Evolutionary conservation across 2,888 invertebrate species (phyloP).

Genomic region (Lepas anatifera): DNA sequence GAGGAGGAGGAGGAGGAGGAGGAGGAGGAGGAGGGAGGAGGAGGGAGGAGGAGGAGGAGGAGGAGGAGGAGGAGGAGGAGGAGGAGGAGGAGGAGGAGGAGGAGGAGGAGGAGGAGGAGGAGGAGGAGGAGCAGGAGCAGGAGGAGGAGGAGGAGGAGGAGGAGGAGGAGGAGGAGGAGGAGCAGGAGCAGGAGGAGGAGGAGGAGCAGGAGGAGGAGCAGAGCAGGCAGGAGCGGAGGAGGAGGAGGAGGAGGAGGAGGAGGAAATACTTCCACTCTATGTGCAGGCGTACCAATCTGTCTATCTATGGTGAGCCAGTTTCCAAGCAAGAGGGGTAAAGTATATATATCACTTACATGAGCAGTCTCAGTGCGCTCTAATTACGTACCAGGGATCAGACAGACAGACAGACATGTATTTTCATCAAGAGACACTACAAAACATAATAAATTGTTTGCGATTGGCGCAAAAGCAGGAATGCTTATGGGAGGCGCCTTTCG

Average conservation of each 20-base stretch:
- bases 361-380: too few species aligned
- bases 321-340: too few species aligned
- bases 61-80: background rate
- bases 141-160: conserved; percentile 8
- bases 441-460: too few species aligned
- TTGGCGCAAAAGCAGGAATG: too few species aligned
- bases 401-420: too few species aligned
- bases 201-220: background rate
- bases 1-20: background rate
- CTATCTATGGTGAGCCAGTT: too few species aligned
- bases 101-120: background rate
- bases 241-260: background rate
- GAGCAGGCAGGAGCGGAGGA: background rate
- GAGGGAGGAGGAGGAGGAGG: background rate
- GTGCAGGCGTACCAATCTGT: too few species aligned
- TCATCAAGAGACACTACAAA: too few species aligned
- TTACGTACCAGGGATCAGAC: too few species aligned
- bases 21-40: background rate
- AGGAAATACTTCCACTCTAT: too few species aligned
- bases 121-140: background rate
- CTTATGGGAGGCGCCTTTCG: too few species aligned
- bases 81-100: background rate
- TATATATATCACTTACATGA: too few species aligned
- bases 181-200: background rate
- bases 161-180: background rate